Conservation (phyloP, 2,888 invertebrate genomes). For the Zygothrica quintamaculata region DNA sequence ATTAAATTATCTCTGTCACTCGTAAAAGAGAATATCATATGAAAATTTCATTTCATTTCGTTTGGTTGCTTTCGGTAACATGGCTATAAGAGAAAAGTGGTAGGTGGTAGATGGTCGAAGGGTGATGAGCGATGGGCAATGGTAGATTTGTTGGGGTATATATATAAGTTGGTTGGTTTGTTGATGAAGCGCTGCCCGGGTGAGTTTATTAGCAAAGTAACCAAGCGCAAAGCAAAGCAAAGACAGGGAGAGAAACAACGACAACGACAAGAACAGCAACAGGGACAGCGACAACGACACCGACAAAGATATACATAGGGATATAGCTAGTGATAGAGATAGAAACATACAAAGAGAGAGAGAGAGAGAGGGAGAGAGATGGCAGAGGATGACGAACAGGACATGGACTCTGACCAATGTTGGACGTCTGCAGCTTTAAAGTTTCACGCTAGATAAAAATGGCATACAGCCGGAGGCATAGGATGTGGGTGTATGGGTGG, state of each 20-base stretch:
- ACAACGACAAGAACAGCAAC: not conserved
- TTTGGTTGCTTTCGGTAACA: slow-evolving; percentile 66
- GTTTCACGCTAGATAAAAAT: slow-evolving; percentile 73
- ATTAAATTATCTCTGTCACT: slow-evolving; percentile 76
- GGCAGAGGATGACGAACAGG: slow-evolving; percentile 43
- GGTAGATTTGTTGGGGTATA: no score
- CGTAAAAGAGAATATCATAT: slow-evolving; percentile 76
- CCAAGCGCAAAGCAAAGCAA: slow-evolving; percentile 68
- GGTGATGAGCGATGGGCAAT: not conserved
- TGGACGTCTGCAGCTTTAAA: slow-evolving; percentile 68
- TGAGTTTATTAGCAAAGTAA: slow-evolving; percentile 77
- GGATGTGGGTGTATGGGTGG: not conserved
- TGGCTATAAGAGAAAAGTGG: slow-evolving; percentile 1
- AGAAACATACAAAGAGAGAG: slow-evolving; percentile 4
- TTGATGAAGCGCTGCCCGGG: slow-evolving; percentile 47
- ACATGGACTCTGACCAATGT: slow-evolving; percentile 56
- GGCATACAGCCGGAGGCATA: slow-evolving; percentile 13
- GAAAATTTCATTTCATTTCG: slow-evolving; percentile 78
- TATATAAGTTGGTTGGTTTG: not conserved
- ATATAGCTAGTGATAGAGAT: slow-evolving; percentile 1
- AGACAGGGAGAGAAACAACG: slow-evolving; percentile 2
- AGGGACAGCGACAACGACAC: not conserved
- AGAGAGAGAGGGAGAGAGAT: slow-evolving; percentile 11
- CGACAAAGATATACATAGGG: slow-evolving; percentile 6
- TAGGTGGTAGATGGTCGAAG: not conserved